Base-by-base conservation (phyloP, 2,888 invertebrate genomes). In the Lamellibrachia columna region DNA sequence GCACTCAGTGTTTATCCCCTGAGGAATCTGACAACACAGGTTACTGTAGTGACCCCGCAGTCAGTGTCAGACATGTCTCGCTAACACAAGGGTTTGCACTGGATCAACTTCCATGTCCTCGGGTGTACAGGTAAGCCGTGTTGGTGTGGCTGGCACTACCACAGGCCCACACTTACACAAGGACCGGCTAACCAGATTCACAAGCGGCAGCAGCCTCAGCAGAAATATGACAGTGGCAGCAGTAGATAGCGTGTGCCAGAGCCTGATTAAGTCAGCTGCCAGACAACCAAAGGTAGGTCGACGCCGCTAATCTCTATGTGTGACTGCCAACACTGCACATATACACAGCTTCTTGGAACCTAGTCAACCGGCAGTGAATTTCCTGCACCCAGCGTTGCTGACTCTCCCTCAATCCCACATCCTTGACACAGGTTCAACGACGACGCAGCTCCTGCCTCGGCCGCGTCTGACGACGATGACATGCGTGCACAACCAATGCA, bases 221-320 rank as follows among this genome's bases (percentile, higher is more conserved):
- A 75, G 75, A 75, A 75, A 11, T 75, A 75, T 75, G 15, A 75
- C 75, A 22, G 75, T n/a, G 15, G 22, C 75, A 75, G 75, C 75
- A 75, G 75, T n/a, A 75, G 22, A 15, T n/a, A 75, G 75, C 75
- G 75, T 15, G 40, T 40, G 22, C 11, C 75, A 6, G 75, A 75
- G 75, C 75, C 75, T 75, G 75, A 11, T 75, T 75, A 75, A 75
- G 75, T 75, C 75, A 75, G 75, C 75, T 75, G 75, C n/a, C 75
- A 75, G 75, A 75, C 75, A 75, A 75, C n/a, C 75, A 15, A 75
- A 75, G 75, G 75, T 75, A 75, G 75, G 75, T 75, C 4, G 75
- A 75, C 75, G 75, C 75, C 75, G 75, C 75, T 75, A 75, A 75
- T 75, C 75, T 75, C 75, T 75, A n/a, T 22, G 75, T 75, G 75